Base-by-base conservation (phyloP, 2,797 vertebrate genomes). In the Eospalax fontanierii region DNA sequence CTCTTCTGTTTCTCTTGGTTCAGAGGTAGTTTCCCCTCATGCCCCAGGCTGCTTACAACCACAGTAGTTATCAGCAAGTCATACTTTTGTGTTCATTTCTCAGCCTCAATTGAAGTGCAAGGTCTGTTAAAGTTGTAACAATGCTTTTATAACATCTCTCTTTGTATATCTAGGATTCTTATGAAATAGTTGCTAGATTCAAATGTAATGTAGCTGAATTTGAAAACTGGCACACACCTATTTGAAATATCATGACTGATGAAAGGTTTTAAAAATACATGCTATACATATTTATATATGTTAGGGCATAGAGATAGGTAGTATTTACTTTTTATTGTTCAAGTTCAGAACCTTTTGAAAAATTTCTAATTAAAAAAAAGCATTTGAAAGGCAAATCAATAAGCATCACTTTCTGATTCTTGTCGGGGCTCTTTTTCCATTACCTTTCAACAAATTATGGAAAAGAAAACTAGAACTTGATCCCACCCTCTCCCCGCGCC, bases 381-480 rank as follows among this genome's bases (percentile, higher is more conserved):
- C 46, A 66, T 79, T 57, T 88, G 54, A 93, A 97, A 95, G 26
- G 14, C 59, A 96, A 95, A 95, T 94, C 81, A 59, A 57, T 80
- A 86, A 35, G 70, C 35, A 87, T 66, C 78, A 68, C 35, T 88
- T 89, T 75, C 26, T 91, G 18, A 19, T 88, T 95, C 80, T 43
- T 38, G 78, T 66, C 92, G 75, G 26, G 18, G 54, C 66, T 92
- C 50, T 54, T 54, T 15, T 54, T 54, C 50, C 50, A 54, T 12
- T 73, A 46, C 26, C 15, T 89, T 81, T 85, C 74, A 61, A 73
- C 30, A 93, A 82, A 90, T 50, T 87, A 68, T 85, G 26, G 73
- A 87, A 66, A 70, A 54, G 50, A 15, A 54, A 54, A 54, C 7
- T 2, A 89, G 43, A 93, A 94, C 28, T 9, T 54, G 2, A 9